phyloP scores from a whole-genome alignment of 64 coral and sea anemone genomes.

The Dendronephthya gigantea region DNA sequence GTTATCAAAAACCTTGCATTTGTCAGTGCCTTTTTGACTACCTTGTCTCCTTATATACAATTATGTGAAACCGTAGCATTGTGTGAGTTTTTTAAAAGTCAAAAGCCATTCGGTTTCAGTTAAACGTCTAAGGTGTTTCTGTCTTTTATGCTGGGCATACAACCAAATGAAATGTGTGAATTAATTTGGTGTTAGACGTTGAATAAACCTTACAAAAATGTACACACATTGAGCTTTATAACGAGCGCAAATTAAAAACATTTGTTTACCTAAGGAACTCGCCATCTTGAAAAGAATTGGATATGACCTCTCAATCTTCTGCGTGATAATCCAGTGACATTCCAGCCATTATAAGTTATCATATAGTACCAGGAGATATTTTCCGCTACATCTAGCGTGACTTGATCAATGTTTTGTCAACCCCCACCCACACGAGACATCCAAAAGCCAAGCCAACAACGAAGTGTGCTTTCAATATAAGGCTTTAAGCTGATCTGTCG shows the following conservation, averaged over 20 bases:
- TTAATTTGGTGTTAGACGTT: neutral
- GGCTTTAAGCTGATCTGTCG: neutral
- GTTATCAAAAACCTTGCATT: neutral
- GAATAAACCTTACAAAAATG: neutral
- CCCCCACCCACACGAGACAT: neutral
- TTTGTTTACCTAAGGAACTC: conserved; percentile 18
- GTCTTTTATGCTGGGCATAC: neutral
- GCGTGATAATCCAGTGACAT: neutral
- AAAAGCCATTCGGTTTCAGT: neutral
- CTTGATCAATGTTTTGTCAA: neutral
- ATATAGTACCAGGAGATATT: neutral
- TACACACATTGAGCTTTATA: neutral
- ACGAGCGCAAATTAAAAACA: neutral
- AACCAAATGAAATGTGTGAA: neutral
- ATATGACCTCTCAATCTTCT: neutral
- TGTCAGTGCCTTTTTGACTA: too few relatives aligned
- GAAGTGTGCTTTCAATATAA: neutral
- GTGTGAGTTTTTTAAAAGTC: neutral
- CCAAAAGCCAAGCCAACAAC: neutral
- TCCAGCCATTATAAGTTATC: neutral
- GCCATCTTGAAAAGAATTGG: neutral
- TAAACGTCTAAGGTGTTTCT: neutral
- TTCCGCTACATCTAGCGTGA: neutral
- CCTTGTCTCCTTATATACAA: too few relatives aligned
- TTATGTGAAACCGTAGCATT: too few relatives aligned